Base-by-base conservation (phyloP, 2,113 vertebrate genomes). In the Ochotona princeps region DNA sequence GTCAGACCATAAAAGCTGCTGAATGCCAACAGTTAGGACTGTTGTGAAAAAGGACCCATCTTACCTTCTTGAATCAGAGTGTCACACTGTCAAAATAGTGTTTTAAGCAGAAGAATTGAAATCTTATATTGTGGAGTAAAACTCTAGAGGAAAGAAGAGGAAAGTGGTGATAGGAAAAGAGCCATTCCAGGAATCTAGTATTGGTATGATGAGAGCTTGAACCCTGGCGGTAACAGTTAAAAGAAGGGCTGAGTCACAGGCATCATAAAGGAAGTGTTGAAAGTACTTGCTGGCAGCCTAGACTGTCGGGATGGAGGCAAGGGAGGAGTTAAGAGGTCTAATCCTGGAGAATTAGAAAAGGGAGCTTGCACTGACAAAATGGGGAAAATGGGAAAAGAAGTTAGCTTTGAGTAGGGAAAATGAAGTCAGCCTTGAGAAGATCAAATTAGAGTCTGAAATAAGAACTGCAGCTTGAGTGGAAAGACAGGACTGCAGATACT, bases 261-360 rank as follows among this genome's bases (percentile, higher is more conserved):
- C 28, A 35, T 86, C 38, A 70, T 0, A 44, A 79, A 81, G 57
- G 51, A 89, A 93, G 44, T 76, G 21, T 26, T 76, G 25, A 91
- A 80, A 93, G 72, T 65, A 91, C 35, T 47, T 84, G 51, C n/a
- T 35, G 84, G 83, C n/a, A 89, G 81, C 83, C 0, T 35, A 49
- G 73, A 66, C 47, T 25, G 12, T 0, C 69, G 65, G 73, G 44
- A 86, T 49, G 28, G 91, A 83, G 61, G 73, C 30, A 78, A 67
- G 35, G 80, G 67, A 89, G 21, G 87, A 87, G 81, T 61, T 76
- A 51, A 87, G 91, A 35, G 51, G 51, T 81, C 67, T 75, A 87
- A 63, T 18, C 70, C 51, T 82, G 11, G 73, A 94, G 88, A 84
- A 82, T 0, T 81, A 47, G 73, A 25, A n/a, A 74, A 69, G 69